Base-by-base conservation (phyloP, 2,888 invertebrate genomes). In the Trypoxylon attenuatum region DNA sequence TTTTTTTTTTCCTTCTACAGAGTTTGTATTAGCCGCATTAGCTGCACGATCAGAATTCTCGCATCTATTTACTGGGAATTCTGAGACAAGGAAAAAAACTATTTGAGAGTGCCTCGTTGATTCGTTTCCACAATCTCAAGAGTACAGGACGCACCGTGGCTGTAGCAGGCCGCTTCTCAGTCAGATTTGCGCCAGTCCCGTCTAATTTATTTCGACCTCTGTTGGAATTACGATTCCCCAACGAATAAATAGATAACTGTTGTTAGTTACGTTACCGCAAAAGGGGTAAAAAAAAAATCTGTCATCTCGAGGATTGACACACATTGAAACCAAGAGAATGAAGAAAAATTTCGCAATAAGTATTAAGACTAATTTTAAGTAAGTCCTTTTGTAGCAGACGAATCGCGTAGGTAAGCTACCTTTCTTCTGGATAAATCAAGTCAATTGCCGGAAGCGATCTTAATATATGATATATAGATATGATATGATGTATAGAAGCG, bases 21-120 rank as follows among this genome's bases (percentile, higher is more conserved):
- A 92, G 75, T 90, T 91, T 63, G 91, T 92, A 4, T 79, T 91
- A 23, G 84, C 86, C 2, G 91, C 88, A 77, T 89, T 91, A 0
- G 88, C 90, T 76, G 90, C 89, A 80, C 90, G 90, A 72, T 81
- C 91, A 0, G 92, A 92, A 65, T 90, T 90, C 69, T 84, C 89
- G 1, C 89, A 90, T 78, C 81, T 92, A 19, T 92, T 92, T 85
- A 85, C 63, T 15, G 76, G 66, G 6, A 78, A 53, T 52, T 65
- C 65, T 45, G 82, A 84, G 51, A 76, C 71, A 23, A 80, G 76
- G 47, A 80, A 80, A 82, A 87, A 87, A 71, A 77, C 77, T 74
- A 86, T 86, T 83, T 87, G 86, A 87, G 84, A 85, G 64, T 82
- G 73, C 70, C 82, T 85, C 19, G 77, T 75, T 64, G 65, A 74